phyloP scores from a whole-genome alignment of 1,140 invertebrate genomes.

The Mycetomoellerius zeteki region DNA sequence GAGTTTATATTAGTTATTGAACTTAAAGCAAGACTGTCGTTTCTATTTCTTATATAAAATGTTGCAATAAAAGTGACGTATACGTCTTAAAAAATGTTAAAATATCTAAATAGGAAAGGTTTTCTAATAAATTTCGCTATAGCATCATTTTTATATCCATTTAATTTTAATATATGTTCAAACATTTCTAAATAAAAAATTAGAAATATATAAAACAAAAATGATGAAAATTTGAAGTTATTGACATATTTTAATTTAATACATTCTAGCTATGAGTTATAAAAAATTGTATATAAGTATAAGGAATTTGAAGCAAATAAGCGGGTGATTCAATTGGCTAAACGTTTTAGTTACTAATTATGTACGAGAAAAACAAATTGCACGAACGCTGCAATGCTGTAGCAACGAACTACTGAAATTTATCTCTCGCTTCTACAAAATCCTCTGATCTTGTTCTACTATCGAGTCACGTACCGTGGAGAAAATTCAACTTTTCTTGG shows the following conservation, averaged over 20 bases:
- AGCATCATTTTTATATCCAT: background rate
- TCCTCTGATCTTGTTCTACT: slow-evolving; percentile 3
- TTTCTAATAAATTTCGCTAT: slow-evolving; percentile 23
- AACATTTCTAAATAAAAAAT: slow-evolving; percentile 2
- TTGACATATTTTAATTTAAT: background rate
- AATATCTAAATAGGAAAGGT: slow-evolving; percentile 17
- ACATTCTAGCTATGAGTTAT: background rate
- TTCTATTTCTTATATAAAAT: background rate
- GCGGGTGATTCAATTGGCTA: background rate
- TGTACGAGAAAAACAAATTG: slow-evolving; percentile 37
- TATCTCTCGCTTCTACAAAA: slow-evolving; percentile 8
- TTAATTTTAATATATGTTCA: slow-evolving; percentile 26
- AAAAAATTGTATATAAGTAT: background rate
- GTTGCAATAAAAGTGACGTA: background rate
- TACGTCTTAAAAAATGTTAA: slow-evolving; percentile 13
- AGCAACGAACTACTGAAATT: slow-evolving; percentile 38
- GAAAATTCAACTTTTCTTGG: slow-evolving; percentile 45
- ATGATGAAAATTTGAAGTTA: slow-evolving; percentile 1
- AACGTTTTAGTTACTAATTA: slow-evolving; percentile 48
- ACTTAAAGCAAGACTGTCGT: slow-evolving; percentile 3
- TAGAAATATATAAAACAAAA: background rate
- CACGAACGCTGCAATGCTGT: slow-evolving; percentile 25
- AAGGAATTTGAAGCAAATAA: background rate
- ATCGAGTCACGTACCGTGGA: slow-evolving; percentile 40
- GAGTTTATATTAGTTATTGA: slow-evolving; percentile 33